Base-by-base conservation (phyloP, 1,140 invertebrate genomes). In the Heliconius hermathena region DNA sequence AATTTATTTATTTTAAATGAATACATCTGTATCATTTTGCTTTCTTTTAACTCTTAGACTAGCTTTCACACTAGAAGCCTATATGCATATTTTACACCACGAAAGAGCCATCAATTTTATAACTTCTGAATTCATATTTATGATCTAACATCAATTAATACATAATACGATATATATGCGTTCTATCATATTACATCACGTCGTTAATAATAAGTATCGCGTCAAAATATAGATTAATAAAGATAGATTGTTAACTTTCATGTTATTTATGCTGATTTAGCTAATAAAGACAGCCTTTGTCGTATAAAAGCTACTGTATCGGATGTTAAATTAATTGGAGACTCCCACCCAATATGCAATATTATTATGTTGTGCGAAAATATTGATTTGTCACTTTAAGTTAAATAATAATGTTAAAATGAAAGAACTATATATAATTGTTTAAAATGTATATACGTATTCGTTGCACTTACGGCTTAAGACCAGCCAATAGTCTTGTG, bases 251-350 rank as follows among this genome's bases (percentile, higher is more conserved):
- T n/a, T 22, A 71, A 72, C 73, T 76, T 79, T 79, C 52, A 49
- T 79, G 75, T 79, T 76, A 79, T 79, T 79, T 79, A 79, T 79
- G 78, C 74, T 46, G 75, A 74, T 52, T 79, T 79, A 60, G 9
- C 1, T 66, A n/a, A 66, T 66, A 8, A 29, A 29, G 20, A 66
- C 9, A 29, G 60, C n/a, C 60, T 29, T 66, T 66, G 60, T 29
- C n/a, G 60, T 26, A 66, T 29, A 66, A 16, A 29, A 66, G n/a
- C 60, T 66, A 29, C 60, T 66, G 60, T 66, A 26, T 26, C 26
- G 57, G 57, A 11, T 8, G n/a, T 29, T 66, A 9, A 57, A n/a
- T 16, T 66, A 66, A 66, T 29, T 66, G 57, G 57, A 66, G 2
- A 16, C 22, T 13, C 2, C 26, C 2, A 26, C 60, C 11, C 8